These are phyloP conservation scores for Microplitis demolitor DNA, from an alignment of 1,140 invertebrate genomes.

Conservation along the genomic window DNA sequence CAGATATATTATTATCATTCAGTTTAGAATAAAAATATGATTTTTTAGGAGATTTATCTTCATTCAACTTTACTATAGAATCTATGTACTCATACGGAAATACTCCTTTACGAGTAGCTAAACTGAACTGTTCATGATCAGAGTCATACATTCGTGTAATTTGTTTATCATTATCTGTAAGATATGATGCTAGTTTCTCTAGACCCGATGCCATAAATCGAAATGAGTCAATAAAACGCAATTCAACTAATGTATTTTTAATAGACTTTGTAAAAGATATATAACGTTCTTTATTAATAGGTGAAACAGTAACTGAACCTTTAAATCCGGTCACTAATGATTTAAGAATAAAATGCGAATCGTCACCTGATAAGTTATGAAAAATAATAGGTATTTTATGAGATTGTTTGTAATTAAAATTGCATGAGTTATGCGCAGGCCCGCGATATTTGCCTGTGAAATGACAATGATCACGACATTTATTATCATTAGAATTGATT, in stretches of 20 bases:
- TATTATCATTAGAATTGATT: too few species aligned
- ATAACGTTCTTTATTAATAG: constrained; percentile 38
- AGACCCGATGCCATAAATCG: constrained; percentile 32
- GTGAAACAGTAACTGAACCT: constrained; percentile 25
- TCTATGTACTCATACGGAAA: constrained; percentile 47
- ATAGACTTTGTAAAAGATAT: constrained; percentile 35
- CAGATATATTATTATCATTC: constrained; percentile 37
- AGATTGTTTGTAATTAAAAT: too few species aligned
- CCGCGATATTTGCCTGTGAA: too few species aligned
- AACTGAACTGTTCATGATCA: constrained; percentile 19
- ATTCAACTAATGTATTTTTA: constrained; percentile 24
- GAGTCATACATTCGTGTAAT: constrained; percentile 21
- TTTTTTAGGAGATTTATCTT: constrained; percentile 39
- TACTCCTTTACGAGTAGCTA: constrained; percentile 27
- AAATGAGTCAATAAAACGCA: constrained; percentile 40
- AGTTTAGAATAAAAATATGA: constrained; percentile 48
- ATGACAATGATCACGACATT: too few species aligned
- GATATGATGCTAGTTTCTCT: constrained; percentile 35
- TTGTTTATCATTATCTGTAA: constrained; percentile 23
- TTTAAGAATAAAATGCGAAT: too few species aligned
- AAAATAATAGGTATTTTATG: too few species aligned
- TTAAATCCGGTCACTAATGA: not conserved
- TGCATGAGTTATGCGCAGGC: too few species aligned
- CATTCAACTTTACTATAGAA: constrained; percentile 39
- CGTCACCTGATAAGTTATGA: too few species aligned